These are phyloP conservation scores for Melanotaenia duboulayi DNA, from an alignment of 2,113 vertebrate species.

Conservation along the genomic window DNA sequence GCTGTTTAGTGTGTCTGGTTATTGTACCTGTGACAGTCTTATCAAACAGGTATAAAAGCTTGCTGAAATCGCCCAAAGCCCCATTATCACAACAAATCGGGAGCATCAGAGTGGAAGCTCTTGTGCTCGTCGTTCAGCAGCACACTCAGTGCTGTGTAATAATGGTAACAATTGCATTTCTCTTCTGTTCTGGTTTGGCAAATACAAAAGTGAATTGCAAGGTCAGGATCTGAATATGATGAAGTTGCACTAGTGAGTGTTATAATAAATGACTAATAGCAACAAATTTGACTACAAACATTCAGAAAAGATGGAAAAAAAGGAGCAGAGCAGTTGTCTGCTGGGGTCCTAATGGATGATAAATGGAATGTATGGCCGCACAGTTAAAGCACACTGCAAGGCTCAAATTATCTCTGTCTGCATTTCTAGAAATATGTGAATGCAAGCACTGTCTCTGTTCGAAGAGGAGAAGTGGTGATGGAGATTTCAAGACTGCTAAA, in stretches of 20 bases:
- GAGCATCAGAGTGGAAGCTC: slow-evolving; percentile 5
- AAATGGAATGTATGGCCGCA: slow-evolving; percentile 63
- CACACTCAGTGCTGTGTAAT: slow-evolving; percentile 22
- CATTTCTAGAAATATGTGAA: neutral
- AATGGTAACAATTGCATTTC: slow-evolving; percentile 54
- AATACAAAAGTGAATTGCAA: slow-evolving; percentile 50
- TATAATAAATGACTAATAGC: slow-evolving; percentile 44
- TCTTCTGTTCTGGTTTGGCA: slow-evolving; percentile 43
- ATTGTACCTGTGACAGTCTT: neutral
- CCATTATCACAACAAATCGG: slow-evolving; percentile 42
- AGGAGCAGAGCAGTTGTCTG: slow-evolving; percentile 34
- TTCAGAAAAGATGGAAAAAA: slow-evolving; percentile 18
- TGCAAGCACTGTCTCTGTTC: slow-evolving; percentile 13
- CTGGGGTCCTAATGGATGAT: slow-evolving; percentile 59
- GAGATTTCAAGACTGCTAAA: slow-evolving; percentile 71
- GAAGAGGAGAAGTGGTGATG: slow-evolving; percentile 58
- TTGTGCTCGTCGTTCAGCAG: slow-evolving; percentile 3
- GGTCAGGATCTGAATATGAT: slow-evolving; percentile 36
- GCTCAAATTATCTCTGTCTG: slow-evolving; percentile 44
- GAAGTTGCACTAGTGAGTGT: slow-evolving; percentile 35
- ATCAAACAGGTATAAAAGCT: slow-evolving; percentile 36
- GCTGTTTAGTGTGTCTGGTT: neutral
- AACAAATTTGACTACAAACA: slow-evolving; percentile 25
- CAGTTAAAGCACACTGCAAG: slow-evolving; percentile 40
- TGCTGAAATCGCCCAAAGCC: slow-evolving; percentile 33